These are phyloP conservation scores for Heliconius ethilla DNA, from an alignment of 2,888 invertebrate species.

Conservation along the genomic window DNA sequence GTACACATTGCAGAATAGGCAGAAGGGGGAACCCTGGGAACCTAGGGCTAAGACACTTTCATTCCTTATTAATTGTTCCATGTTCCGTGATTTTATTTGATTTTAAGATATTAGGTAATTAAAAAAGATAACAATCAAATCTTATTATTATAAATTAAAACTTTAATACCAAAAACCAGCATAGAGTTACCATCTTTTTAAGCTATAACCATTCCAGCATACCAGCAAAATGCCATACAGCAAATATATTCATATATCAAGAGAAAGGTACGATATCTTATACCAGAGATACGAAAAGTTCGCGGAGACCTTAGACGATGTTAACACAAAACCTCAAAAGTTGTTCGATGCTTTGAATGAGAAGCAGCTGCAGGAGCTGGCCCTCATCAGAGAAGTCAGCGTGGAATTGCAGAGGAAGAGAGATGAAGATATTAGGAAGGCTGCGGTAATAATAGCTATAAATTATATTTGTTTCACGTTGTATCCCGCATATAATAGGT, in stretches of 20 bases:
- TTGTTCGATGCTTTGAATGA: conserved; percentile 56
- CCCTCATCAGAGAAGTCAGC: conserved; percentile 64
- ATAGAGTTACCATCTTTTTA: background rate
- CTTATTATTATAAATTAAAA: too few relatives aligned
- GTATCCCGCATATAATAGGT: background rate
- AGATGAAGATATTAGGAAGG: conserved; percentile 61
- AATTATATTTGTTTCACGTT: background rate
- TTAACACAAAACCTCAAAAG: conserved; percentile 45
- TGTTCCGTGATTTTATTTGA: too few relatives aligned
- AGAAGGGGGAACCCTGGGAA: too few relatives aligned
- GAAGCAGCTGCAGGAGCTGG: conserved; percentile 53
- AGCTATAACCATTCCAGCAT: background rate
- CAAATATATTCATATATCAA: conserved; percentile 43
- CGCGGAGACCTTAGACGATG: conserved; percentile 43
- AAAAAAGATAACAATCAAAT: too few relatives aligned
- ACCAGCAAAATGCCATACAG: conserved; percentile 42
- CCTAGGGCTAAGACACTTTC: too few relatives aligned
- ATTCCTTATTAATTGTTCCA: too few relatives aligned
- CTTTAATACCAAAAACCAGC: background rate
- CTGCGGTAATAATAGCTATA: conserved; percentile 46
- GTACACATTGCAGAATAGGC: background rate
- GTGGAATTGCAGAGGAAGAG: conserved; percentile 62
- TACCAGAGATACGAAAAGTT: conserved; percentile 50
- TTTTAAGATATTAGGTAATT: too few relatives aligned
- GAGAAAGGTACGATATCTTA: conserved; percentile 49